Percentiles rank a stretch among this genome's conserved stretches.
Conservation (phyloP, 2,797 vertebrate species). For the Austrolebias charrua region DNA sequence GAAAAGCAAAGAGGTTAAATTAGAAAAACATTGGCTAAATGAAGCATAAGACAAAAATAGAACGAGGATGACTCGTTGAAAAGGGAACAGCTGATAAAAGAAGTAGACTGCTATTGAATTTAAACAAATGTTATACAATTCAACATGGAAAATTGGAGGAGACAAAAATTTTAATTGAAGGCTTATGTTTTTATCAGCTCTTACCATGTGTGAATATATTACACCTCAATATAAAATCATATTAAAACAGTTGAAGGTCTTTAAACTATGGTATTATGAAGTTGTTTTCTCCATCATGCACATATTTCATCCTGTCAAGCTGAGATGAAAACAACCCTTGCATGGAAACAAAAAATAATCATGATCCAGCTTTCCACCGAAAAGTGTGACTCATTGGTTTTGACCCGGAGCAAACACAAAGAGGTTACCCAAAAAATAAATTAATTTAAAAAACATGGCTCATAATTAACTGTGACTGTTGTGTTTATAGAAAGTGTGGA, state of each 20-base stretch:
- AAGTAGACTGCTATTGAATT: too few relatives aligned
- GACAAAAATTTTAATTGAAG: too few relatives aligned
- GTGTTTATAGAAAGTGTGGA: slow-evolving; percentile 2
- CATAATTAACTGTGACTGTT: slow-evolving; percentile 28
- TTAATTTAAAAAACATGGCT: slow-evolving; percentile 1
- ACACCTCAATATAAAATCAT: background rate
- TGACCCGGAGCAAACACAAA: slow-evolving; percentile 24
- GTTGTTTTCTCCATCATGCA: slow-evolving; percentile 39
- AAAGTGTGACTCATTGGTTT: slow-evolving; percentile 48
- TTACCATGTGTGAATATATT: background rate
- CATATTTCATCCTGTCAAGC: slow-evolving; percentile 37
- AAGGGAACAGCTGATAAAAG: too few relatives aligned
- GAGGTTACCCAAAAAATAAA: slow-evolving; percentile 10
- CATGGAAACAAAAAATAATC: slow-evolving; percentile 4
- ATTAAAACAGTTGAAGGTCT: slow-evolving; percentile 8
- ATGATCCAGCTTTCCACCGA: slow-evolving; percentile 27
- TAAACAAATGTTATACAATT: too few relatives aligned
- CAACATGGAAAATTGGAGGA: too few relatives aligned
- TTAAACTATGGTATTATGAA: slow-evolving; percentile 33
- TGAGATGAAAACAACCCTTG: slow-evolving; percentile 15
- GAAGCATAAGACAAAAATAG: too few relatives aligned
- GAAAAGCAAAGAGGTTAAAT: too few relatives aligned
- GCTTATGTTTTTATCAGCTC: slow-evolving; percentile 1
- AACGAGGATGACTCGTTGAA: too few relatives aligned
- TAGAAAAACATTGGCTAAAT: too few relatives aligned